Evolutionary conservation across 37 sponge, comb jelly and placozoan genomes (phyloP), one percentile per base, ranked within the genome.

Genomic region (Tethya wilhelma): DNA sequence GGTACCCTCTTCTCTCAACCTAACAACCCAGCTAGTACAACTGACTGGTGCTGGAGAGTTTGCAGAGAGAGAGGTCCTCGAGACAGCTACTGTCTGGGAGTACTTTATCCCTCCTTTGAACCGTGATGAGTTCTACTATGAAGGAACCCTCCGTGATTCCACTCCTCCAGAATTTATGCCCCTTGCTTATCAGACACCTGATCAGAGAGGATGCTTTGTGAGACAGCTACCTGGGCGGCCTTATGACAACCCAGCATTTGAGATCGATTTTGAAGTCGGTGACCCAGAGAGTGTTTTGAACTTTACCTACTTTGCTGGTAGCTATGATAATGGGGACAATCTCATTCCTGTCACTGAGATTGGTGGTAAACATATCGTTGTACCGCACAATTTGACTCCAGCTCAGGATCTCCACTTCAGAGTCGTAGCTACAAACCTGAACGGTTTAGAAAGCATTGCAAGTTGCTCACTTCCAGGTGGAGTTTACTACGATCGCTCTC

Each of bases 21-120:
- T 92, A 43, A 84, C 93, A 40, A 43, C 93, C 3, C 55, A 41
- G 23, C 84, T 92, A 12, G 42, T 79, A 4, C 88, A 69, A 28
- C 67, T 55, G 30, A 92, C 93, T 11, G 77, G 85, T 40, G 77
- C 75, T 25, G 84, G 83, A 22, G 62, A 31, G 6, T 43, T 78
- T 36, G 79, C 75, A 0, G 68, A 37, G 25, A 57, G 83, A 44
- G 84, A 92, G n/a, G 43, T 80, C 32, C 77, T 87, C 17, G 59
- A 83, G 49, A 68, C 77, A 28, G 36, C 74, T 14, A 78, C 69
- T 32, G 81, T 75, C 11, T 87, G 88, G 88, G 46, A 68, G 22
- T 92, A 92, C 73, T 74, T 58, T 0, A 74, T 92, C n/a, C 93
- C 93, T 53, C 68, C 84, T 8, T 59, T 92, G 45, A 58, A 84